Evolutionary conservation across 2,113 vertebrate species (phyloP).

Genomic region (Perca fluviatilis): DNA sequence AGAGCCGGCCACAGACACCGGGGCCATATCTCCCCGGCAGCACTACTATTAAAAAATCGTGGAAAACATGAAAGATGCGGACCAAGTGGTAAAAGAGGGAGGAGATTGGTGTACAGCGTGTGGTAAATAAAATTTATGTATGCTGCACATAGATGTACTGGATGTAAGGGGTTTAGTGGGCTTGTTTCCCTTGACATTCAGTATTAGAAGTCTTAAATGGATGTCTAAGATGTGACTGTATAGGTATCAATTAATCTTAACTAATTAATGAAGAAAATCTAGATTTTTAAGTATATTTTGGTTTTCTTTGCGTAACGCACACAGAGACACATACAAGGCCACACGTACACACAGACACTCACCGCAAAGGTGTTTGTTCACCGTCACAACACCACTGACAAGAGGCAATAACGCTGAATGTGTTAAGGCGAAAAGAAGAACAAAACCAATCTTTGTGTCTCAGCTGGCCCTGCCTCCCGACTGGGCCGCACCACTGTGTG

Average conservation of each 20-base stretch:
- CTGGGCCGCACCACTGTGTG: conserved; percentile 95
- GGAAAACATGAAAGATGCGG: conserved; percentile 71
- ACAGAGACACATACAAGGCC: neutral
- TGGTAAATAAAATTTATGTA: conserved; percentile 61
- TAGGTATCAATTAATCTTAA: conserved; percentile 32
- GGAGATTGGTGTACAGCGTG: conserved; percentile 38
- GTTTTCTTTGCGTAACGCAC: neutral
- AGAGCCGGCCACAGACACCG: conserved; percentile 90
- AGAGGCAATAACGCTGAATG: conserved; percentile 89
- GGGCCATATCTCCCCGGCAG: conserved; percentile 92
- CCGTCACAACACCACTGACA: conserved; percentile 63
- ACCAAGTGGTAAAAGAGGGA: conserved; percentile 47
- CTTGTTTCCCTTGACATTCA: neutral
- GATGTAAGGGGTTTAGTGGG: neutral
- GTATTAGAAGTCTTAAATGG: conserved; percentile 10
- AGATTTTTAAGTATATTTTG: neutral
- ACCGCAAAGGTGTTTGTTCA: conserved; percentile 70
- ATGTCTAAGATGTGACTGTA: neutral
- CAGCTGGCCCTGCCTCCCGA: conserved; percentile 98
- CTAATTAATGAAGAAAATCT: conserved; percentile 24
- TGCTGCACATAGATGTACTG: conserved; percentile 25
- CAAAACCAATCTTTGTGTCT: conserved; percentile 99
- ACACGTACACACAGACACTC: conserved; percentile 14
- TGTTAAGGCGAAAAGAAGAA: conserved; percentile 97
- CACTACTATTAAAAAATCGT: conserved; percentile 80